phyloP scores from a whole-genome alignment of 2,797 vertebrate genomes.

The Sebastes diaconus region DNA sequence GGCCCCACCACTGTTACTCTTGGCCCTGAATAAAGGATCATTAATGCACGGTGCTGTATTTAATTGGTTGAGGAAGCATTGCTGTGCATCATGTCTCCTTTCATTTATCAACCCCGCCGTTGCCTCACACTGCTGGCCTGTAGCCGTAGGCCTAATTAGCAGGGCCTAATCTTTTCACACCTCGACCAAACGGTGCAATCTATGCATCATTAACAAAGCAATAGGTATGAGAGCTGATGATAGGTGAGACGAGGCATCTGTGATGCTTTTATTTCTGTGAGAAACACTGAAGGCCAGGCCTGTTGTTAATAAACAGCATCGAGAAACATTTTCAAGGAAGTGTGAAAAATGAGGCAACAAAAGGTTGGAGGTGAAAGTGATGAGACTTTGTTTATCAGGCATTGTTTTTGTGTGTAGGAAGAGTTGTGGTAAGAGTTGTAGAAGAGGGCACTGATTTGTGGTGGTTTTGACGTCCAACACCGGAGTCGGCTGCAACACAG shows the following conservation, averaged over 20 bases:
- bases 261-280: not conserved
- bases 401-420: not conserved
- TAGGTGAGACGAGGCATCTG: not conserved
- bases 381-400: not conserved
- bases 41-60: conserved; percentile 71
- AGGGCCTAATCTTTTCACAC: conserved; percentile 30
- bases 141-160: conserved; percentile 68
- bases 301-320: not conserved
- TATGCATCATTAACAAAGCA: conserved; percentile 52
- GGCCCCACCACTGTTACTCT: conserved; percentile 20
- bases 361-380: not conserved
- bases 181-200: conserved; percentile 28
- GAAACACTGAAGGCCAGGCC: not conserved
- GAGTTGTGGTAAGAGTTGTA: not conserved
- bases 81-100: conserved; percentile 71
- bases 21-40: conserved; percentile 57
- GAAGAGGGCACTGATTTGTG: not conserved
- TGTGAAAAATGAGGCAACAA: not conserved
- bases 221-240: conserved; percentile 14
- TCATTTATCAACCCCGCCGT: conserved; percentile 69
- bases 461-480: not conserved
- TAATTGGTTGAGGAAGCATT: conserved; percentile 68
- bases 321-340: not conserved
- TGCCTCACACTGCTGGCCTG: conserved; percentile 52
- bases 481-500: not conserved